Conservation (phyloP, 2,888 invertebrate genomes). For the Caenorhabditis becei region DNA sequence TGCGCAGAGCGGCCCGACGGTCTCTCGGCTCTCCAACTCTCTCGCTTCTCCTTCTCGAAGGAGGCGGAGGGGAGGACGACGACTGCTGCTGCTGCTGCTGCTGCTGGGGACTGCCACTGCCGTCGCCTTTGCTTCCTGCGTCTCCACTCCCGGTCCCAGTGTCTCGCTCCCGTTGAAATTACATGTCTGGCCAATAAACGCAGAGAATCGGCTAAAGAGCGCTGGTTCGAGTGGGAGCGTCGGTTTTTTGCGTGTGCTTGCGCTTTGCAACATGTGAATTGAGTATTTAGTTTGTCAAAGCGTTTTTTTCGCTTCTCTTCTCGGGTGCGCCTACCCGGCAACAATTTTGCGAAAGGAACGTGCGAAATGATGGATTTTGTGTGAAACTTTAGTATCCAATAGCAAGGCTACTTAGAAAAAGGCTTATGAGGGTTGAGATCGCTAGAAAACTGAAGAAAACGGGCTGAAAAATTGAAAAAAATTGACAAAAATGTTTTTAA, state of each 20-base stretch:
- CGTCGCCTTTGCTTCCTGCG: conserved; percentile 19
- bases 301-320: conserved; percentile 40
- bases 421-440: neutral
- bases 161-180: conserved; percentile 1
- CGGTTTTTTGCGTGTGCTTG: conserved; percentile 49
- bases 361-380: conserved; percentile 39
- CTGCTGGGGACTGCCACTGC: conserved; percentile 21
- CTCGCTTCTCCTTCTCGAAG: conserved; percentile 13
- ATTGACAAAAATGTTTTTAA: neutral
- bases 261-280: conserved; percentile 62
- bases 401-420: neutral
- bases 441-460: neutral
- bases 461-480: neutral
- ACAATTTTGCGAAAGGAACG: conserved; percentile 29
- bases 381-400: neutral
- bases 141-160: conserved; percentile 15
- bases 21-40: conserved; percentile 25
- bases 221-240: conserved; percentile 40
- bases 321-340: conserved; percentile 22
- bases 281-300: conserved; percentile 62
- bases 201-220: conserved; percentile 52
- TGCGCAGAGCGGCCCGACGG: conserved; percentile 18
- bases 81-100: conserved; percentile 20
- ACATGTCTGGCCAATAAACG: neutral
- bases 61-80: conserved; percentile 6